phyloP scores from a whole-genome alignment of 2,888 invertebrate genomes.

The Microdon myrmicae region DNA sequence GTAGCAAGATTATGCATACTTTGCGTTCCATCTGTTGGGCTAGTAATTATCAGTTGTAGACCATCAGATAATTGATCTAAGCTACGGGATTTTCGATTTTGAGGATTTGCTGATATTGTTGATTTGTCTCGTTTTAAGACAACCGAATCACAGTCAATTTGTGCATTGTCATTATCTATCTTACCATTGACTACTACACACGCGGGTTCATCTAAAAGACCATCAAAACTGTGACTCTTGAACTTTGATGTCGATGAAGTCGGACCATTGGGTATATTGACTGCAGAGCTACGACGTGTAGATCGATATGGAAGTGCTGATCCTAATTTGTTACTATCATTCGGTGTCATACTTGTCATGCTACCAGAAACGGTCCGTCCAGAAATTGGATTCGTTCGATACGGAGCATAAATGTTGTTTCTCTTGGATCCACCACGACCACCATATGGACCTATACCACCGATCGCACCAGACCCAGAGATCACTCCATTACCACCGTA shows the following conservation, averaged over 20 bases:
- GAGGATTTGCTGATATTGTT: slow-evolving; percentile 57
- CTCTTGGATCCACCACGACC: slow-evolving; percentile 60
- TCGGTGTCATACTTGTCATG: slow-evolving; percentile 60
- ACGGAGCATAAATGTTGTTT: slow-evolving; percentile 60
- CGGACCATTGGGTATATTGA: slow-evolving; percentile 63
- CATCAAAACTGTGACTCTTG: slow-evolving; percentile 74
- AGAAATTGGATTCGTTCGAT: slow-evolving; percentile 62
- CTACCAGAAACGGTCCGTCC: slow-evolving; percentile 56
- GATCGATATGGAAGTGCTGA: slow-evolving; percentile 55
- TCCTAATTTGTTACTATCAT: slow-evolving; percentile 25
- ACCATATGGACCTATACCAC: slow-evolving; percentile 57
- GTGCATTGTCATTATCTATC: slow-evolving; percentile 15
- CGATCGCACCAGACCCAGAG: slow-evolving; percentile 56
- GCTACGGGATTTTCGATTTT: slow-evolving; percentile 71
- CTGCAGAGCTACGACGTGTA: slow-evolving; percentile 63
- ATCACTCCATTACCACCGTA: slow-evolving; percentile 62
- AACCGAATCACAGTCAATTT: slow-evolving; percentile 24
- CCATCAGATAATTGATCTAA: slow-evolving; percentile 73
- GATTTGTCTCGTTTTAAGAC: slow-evolving; percentile 61
- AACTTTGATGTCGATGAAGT: slow-evolving; percentile 64
- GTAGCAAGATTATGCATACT: slow-evolving; percentile 64
- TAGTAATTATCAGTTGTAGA: slow-evolving; percentile 62
- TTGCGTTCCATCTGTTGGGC: slow-evolving; percentile 62
- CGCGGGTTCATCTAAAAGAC: slow-evolving; percentile 69
- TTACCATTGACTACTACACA: slow-evolving; percentile 54